These are phyloP conservation scores for Acipenser oxyrinchus DNA, from an alignment of 2,797 vertebrate species.

Conservation along the genomic window DNA sequence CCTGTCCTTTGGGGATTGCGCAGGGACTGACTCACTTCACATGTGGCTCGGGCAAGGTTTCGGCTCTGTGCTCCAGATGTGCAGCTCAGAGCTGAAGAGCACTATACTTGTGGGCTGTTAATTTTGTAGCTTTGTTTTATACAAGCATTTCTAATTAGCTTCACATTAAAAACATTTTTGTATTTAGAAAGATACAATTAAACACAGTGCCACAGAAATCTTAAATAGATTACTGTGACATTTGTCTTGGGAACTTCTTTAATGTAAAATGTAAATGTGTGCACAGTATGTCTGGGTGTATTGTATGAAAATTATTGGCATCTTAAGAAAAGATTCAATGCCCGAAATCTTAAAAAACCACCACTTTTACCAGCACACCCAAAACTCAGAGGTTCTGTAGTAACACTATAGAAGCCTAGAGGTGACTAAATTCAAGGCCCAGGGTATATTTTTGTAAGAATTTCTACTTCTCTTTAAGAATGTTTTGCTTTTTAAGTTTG, in stretches of 20 bases:
- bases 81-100: not conserved
- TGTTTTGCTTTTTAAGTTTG: too few species aligned
- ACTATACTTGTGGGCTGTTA: not conserved
- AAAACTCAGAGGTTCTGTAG: too few species aligned
- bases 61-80: slow-evolving; percentile 24
- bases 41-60: slow-evolving; percentile 9
- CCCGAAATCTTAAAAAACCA: too few species aligned
- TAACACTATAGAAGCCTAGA: too few species aligned
- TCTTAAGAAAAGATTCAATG: too few species aligned
- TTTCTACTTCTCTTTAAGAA: too few species aligned
- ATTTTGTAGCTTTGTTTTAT: slow-evolving; percentile 2
- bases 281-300: too few species aligned
- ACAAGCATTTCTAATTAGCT: slow-evolving; percentile 8
- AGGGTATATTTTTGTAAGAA: too few species aligned
- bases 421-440: too few species aligned
- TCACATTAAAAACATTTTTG: slow-evolving; percentile 4
- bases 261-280: too few species aligned
- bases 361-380: too few species aligned
- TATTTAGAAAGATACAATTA: not conserved
- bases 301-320: too few species aligned
- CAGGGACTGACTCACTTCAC: slow-evolving; percentile 7
- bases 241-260: not conserved
- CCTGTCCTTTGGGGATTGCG: slow-evolving; percentile 7
- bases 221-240: not conserved
- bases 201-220: not conserved